phyloP scores from a whole-genome alignment of 2,113 vertebrate species.

The Recurvirostra avosetta region DNA sequence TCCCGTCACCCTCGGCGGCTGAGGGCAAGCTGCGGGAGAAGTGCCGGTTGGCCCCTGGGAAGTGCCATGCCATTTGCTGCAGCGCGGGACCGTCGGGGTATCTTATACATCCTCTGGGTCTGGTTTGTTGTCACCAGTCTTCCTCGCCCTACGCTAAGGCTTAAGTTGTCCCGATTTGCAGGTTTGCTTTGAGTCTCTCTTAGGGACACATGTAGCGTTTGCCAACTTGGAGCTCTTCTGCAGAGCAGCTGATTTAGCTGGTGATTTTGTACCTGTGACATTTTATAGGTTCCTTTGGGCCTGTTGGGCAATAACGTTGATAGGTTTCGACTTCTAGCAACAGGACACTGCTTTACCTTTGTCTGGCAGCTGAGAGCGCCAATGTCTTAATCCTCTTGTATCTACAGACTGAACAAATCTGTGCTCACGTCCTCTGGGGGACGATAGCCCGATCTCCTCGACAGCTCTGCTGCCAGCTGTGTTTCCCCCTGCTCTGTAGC shows the following conservation, averaged over 20 bases:
- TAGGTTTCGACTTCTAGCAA: not conserved
- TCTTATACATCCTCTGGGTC: not conserved
- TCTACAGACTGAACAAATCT: not conserved
- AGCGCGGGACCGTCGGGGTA: fast-evolving
- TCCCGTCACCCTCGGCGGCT: fast-evolving
- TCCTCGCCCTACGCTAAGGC: not conserved
- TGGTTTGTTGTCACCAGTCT: not conserved
- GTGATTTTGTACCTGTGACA: not conserved
- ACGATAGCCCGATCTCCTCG: not conserved
- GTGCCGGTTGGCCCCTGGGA: not conserved
- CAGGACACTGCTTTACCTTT: not conserved
- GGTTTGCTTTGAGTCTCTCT: not conserved
- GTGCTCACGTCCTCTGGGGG: not conserved
- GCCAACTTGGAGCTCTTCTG: not conserved
- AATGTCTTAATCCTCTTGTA: not conserved
- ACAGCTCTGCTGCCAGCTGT: not conserved
- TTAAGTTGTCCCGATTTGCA: not conserved
- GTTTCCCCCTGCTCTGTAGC: not conserved
- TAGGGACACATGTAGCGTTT: not conserved
- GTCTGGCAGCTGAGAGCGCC: not conserved
- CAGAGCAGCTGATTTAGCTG: not conserved
- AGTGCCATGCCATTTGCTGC: not conserved
- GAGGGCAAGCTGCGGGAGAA: not conserved
- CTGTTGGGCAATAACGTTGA: not conserved
- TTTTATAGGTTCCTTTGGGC: not conserved